Evolutionary conservation across 2,113 vertebrate species (phyloP).

Genomic region (Chaetodon auriga): DNA sequence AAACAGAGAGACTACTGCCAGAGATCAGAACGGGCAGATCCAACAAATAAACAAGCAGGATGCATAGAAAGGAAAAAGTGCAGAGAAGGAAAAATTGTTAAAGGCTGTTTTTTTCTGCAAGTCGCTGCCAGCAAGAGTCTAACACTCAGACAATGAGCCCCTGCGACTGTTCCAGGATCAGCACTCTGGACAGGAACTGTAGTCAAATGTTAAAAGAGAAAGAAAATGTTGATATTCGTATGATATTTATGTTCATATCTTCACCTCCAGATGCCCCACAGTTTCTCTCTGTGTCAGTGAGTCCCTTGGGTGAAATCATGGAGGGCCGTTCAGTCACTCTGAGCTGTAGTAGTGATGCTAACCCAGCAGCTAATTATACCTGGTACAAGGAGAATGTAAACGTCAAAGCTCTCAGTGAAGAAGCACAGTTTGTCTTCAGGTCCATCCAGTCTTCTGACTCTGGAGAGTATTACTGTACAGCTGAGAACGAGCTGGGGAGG

Average conservation of each 20-base stretch:
- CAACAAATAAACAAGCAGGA: no score
- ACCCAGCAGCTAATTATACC: conserved; percentile 20
- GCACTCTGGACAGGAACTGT: no score
- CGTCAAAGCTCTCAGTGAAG: neutral
- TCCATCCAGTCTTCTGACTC: conserved; percentile 23
- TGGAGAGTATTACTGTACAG: conserved; percentile 33
- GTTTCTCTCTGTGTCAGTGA: neutral
- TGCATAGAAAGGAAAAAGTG: no score
- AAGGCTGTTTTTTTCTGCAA: no score
- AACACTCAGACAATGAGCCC: neutral
- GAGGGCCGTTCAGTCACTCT: conserved; percentile 27
- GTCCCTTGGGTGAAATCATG: neutral
- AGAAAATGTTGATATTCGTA: no score
- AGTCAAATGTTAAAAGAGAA: no score
- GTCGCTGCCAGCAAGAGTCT: no score
- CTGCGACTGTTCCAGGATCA: neutral
- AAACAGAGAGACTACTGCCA: no score
- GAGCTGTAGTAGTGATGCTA: conserved; percentile 40
- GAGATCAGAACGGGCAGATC: no score
- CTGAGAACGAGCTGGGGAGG: conserved; percentile 25
- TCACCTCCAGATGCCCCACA: conserved; percentile 12
- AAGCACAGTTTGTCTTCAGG: neutral
- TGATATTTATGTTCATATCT: no score
- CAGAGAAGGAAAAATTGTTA: no score
- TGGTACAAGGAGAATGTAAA: conserved; percentile 26